A percentile compares a stretch with the other conserved stretches of the same genome.
Evolutionary conservation across 2,888 invertebrate species (phyloP).

Genomic region (Eristalis intricaria): DNA sequence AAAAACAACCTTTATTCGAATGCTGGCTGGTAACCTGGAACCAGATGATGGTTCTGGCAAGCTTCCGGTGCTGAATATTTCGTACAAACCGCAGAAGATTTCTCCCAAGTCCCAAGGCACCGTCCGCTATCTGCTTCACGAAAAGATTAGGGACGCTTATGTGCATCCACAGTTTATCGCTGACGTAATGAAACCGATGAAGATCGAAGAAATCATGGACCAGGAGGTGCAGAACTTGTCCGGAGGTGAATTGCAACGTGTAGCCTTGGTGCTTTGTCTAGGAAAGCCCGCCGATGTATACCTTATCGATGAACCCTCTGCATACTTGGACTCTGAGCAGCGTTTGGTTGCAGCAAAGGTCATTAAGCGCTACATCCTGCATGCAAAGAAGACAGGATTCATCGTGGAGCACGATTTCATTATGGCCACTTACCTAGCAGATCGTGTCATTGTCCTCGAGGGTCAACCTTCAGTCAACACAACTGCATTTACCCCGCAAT

Average conservation of each 20-base stretch:
- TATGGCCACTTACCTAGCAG: slow-evolving; percentile 99
- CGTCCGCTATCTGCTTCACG: slow-evolving; percentile 95
- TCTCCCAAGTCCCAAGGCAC: slow-evolving; percentile 97
- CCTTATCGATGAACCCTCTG: slow-evolving; percentile 99
- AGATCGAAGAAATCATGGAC: slow-evolving; percentile 98
- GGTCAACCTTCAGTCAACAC: slow-evolving; percentile 95
- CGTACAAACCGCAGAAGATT: slow-evolving; percentile 99
- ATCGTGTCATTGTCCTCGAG: slow-evolving; percentile 99
- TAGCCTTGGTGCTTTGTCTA: slow-evolving; percentile 96
- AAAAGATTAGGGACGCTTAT: slow-evolving; percentile 98
- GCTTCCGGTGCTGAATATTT: slow-evolving; percentile 94
- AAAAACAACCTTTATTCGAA: slow-evolving; percentile 99
- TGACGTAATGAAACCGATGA: slow-evolving; percentile 99
- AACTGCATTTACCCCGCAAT: slow-evolving; percentile 94
- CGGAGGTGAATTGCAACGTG: slow-evolving; percentile 99
- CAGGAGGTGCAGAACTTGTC: slow-evolving; percentile 99
- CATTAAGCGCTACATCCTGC: slow-evolving; percentile 99
- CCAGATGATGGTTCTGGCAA: slow-evolving; percentile 88
- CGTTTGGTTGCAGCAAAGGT: slow-evolving; percentile 99
- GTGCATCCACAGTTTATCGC: slow-evolving; percentile 98
- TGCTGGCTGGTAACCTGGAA: slow-evolving; percentile 97
- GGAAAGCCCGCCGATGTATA: slow-evolving; percentile 99
- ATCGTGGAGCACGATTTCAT: slow-evolving; percentile 99
- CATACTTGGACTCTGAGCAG: slow-evolving; percentile 99
- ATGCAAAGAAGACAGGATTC: slow-evolving; percentile 99